Evolutionary conservation across 2,888 invertebrate species (phyloP).

Genomic region (Archaeoteleia sp.): DNA sequence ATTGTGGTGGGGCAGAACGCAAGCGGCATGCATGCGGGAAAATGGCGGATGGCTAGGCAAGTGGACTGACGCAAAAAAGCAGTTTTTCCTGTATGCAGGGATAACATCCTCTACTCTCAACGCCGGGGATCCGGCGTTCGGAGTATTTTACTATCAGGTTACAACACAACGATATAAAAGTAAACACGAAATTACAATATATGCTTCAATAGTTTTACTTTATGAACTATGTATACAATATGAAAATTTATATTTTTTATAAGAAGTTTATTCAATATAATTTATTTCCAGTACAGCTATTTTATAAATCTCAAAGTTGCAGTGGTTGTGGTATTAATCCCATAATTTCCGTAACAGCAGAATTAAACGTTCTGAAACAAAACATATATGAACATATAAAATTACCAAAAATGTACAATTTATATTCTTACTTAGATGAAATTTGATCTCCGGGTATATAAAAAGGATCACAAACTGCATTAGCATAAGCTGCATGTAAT

Average conservation of each 20-base stretch:
- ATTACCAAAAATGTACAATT: slow-evolving; percentile 24
- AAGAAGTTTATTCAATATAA: background rate
- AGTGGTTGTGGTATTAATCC: slow-evolving; percentile 44
- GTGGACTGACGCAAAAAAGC: too few relatives aligned
- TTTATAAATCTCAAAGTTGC: slow-evolving; percentile 3
- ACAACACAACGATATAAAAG: too few relatives aligned
- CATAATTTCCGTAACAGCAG: slow-evolving; percentile 70
- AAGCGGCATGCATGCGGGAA: too few relatives aligned
- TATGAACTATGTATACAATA: too few relatives aligned
- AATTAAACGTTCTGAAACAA: slow-evolving; percentile 67
- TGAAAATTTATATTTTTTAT: background rate
- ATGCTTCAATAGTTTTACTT: too few relatives aligned
- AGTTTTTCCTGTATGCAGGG: too few relatives aligned
- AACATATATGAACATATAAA: slow-evolving; percentile 39
- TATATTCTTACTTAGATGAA: slow-evolving; percentile 89
- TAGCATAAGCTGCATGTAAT: slow-evolving; percentile 93
- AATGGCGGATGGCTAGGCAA: too few relatives aligned
- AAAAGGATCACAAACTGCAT: slow-evolving; percentile 97
- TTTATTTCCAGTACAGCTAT: background rate
- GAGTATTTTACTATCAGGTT: too few relatives aligned
- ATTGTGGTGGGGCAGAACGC: too few relatives aligned
- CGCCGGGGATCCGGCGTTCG: too few relatives aligned
- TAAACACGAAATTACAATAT: too few relatives aligned
- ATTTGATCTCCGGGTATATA: slow-evolving; percentile 95
- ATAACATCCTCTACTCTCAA: too few relatives aligned